Evolutionary conservation across 2,113 vertebrate species (phyloP), one percentile per base, ranked within the genome.

Genomic region (Percopsis transmontana): DNA sequence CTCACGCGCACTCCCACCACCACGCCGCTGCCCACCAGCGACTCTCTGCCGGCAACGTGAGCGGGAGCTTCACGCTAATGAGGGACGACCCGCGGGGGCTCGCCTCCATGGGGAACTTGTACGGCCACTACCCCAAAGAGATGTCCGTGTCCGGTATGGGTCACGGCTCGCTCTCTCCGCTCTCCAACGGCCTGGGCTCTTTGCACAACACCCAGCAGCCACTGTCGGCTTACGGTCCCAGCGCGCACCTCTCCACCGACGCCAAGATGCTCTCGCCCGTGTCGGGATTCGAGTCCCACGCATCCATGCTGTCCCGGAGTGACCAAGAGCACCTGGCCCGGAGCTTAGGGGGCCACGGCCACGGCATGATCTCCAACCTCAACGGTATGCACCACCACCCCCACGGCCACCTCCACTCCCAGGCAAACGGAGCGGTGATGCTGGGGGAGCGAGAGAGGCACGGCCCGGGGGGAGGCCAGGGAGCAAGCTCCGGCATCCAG

Each of bases 61-160:
- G 96, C 84, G 97, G 97, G 55, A 95, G 95, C 87, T 98, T 99
- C 88, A 94, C 96, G 72, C 93, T 98, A 65, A 97, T 99, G 96
- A 92, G 96, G 6, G 97, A 98, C 84, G 97, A 99, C 66, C 90
- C 97, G 70, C 89, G 96, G 66, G 93, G 95, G 27, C 89, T 98
- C 70, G 92, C 96, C 40, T 96, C 96, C 55, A 95, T 99, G 95
- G 92, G 96, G 74, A 98, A 95, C 68, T 88, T 98, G 41, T 99
- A 99, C 87, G 91, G 94, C 80, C 96, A 96, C 90, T 99, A 98
- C 66, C 94, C 96, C 79, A 99, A 98, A 86, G 97, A 99, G 85
- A 95, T 98, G 94, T 91, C 94, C 2, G 88, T 97, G 91, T 90
- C 94, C 6, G 89, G 93, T 6, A 96, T 98, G 95, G 95, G 95